These are phyloP conservation scores for Cydia pomonella DNA, from an alignment of 1,140 invertebrate genomes.

Conservation along the genomic window DNA sequence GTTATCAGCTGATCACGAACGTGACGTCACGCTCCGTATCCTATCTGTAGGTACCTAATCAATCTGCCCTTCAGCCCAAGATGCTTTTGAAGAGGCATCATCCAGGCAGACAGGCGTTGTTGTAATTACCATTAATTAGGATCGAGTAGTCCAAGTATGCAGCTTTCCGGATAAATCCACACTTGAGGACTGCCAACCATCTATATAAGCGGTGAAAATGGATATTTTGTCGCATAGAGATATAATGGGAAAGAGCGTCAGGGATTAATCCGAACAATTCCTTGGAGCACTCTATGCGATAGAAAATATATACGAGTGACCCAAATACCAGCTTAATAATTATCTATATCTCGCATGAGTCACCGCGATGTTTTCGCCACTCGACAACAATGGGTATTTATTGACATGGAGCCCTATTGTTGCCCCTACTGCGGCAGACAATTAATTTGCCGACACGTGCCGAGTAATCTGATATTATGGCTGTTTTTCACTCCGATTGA, in stretches of 20 bases:
- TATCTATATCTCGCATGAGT: not conserved
- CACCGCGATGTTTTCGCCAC: not conserved
- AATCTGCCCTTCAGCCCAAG: not conserved
- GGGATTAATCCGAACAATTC: too few relatives aligned
- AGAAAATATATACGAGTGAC: not conserved
- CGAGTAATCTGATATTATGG: not conserved
- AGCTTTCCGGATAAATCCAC: too few relatives aligned
- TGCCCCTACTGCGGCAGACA: not conserved
- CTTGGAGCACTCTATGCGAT: too few relatives aligned
- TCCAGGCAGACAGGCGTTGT: too few relatives aligned
- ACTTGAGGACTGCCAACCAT: too few relatives aligned
- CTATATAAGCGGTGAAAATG: too few relatives aligned
- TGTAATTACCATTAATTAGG: too few relatives aligned
- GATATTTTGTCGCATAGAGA: too few relatives aligned
- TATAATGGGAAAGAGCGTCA: too few relatives aligned
- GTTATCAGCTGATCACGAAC: not conserved
- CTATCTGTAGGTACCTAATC: not conserved
- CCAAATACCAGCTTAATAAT: not conserved
- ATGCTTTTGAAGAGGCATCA: not conserved
- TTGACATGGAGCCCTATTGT: not conserved
- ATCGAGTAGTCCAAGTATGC: too few relatives aligned
- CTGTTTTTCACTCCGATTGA: not conserved
- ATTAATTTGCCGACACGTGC: not conserved
- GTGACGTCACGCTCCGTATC: not conserved
- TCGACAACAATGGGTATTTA: not conserved